Conservation (phyloP, 2,113 vertebrate species). For the Glareola pratincola region DNA sequence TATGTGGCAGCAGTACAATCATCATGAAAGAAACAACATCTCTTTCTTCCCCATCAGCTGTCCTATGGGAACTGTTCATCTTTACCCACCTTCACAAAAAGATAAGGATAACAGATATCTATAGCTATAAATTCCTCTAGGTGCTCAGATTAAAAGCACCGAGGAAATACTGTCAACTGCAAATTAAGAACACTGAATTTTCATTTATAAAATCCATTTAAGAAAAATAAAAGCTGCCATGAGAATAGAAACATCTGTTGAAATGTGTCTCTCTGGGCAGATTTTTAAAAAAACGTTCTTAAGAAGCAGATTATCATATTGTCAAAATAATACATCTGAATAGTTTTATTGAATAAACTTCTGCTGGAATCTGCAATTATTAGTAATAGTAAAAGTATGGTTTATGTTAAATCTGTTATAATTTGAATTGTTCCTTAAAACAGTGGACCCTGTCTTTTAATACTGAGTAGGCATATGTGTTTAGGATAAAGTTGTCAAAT, state of each 20-base stretch:
- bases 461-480: neutral
- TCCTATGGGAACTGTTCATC: neutral
- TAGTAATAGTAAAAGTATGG: neutral
- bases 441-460: rapidly evolving
- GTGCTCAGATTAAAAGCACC: neutral
- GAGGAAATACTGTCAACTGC: neutral
- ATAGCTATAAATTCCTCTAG: neutral
- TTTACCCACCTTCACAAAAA: neutral
- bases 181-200: neutral
- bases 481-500: neutral
- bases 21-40: neutral
- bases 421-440: neutral
- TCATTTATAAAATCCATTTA: neutral
- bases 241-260: neutral
- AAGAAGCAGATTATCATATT: neutral
- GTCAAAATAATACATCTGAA: neutral
- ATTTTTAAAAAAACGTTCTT: neutral
- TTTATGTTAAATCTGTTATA: neutral
- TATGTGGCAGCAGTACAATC: neutral
- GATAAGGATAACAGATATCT: neutral
- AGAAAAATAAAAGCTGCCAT: neutral
- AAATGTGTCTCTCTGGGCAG: neutral
- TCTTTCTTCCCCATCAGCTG: neutral
- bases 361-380: neutral
- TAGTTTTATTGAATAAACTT: neutral